Evolutionary conservation across 2,113 vertebrate species (phyloP).

Genomic region (Dendropsophus ebraccatus): DNA sequence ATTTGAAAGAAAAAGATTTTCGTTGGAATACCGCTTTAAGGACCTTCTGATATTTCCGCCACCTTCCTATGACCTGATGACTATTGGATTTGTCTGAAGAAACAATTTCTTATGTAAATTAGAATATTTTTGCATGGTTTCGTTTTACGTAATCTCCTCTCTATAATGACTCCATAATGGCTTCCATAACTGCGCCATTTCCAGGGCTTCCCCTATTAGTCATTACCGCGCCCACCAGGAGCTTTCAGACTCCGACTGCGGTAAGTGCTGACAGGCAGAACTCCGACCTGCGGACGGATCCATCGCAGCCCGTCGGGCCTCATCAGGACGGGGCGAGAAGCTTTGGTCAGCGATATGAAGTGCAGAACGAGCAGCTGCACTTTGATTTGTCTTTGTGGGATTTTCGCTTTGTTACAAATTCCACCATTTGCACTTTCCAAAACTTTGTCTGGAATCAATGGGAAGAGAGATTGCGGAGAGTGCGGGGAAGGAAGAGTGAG

Average conservation of each 20-base stretch:
- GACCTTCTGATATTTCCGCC: too few species aligned
- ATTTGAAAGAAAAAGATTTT: too few species aligned
- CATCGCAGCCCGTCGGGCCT: not conserved
- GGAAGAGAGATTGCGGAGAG: too few species aligned
- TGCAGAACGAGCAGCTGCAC: not conserved
- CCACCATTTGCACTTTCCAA: not conserved
- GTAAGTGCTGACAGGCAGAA: not conserved
- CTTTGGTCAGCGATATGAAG: constrained; percentile 1
- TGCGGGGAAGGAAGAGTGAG: too few species aligned
- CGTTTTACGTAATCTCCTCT: not conserved
- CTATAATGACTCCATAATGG: not conserved
- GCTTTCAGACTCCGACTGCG: not conserved
- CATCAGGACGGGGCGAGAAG: not conserved
- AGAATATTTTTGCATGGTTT: not conserved
- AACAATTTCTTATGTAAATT: too few species aligned
- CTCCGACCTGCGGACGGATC: not conserved
- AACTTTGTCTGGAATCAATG: too few species aligned
- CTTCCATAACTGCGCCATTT: not conserved
- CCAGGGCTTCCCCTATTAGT: not conserved
- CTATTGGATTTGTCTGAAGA: too few species aligned
- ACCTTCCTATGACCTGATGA: too few species aligned
- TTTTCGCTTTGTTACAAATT: not conserved
- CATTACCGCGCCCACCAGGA: not conserved
- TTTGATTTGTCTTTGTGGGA: not conserved
- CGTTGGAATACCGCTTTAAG: too few species aligned